These are phyloP conservation scores for Carlito syrichta DNA, from an alignment of 2,113 vertebrate genomes.

Conservation along the genomic window DNA sequence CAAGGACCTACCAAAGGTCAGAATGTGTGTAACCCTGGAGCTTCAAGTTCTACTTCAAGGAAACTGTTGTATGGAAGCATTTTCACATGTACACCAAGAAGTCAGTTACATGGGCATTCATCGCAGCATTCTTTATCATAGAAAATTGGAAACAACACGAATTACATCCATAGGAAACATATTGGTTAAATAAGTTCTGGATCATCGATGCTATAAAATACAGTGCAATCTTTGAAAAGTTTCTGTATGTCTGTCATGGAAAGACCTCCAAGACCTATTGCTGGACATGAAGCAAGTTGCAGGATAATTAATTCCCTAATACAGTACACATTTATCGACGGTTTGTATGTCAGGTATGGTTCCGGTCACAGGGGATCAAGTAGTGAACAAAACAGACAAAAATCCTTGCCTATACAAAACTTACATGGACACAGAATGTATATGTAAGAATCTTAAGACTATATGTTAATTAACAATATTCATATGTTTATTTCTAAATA, in stretches of 20 bases:
- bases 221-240: neutral
- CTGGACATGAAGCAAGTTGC: neutral
- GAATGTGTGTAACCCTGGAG: neutral
- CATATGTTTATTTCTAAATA: conserved; percentile 3
- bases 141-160: neutral
- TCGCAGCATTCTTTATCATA: neutral
- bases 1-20: neutral
- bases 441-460: neutral
- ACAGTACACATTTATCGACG: neutral
- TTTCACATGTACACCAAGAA: neutral
- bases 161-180: neutral
- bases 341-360: neutral
- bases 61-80: neutral
- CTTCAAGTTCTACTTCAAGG: neutral
- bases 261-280: neutral
- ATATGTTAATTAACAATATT: neutral
- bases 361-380: neutral
- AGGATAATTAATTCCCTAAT: neutral
- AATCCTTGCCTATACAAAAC: neutral
- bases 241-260: neutral
- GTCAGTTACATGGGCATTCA: neutral
- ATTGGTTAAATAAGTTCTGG: neutral
- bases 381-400: neutral
- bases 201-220: neutral
- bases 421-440: neutral